Conservation (phyloP, 2,888 invertebrate genomes). For the Trachelus troglodyta region DNA sequence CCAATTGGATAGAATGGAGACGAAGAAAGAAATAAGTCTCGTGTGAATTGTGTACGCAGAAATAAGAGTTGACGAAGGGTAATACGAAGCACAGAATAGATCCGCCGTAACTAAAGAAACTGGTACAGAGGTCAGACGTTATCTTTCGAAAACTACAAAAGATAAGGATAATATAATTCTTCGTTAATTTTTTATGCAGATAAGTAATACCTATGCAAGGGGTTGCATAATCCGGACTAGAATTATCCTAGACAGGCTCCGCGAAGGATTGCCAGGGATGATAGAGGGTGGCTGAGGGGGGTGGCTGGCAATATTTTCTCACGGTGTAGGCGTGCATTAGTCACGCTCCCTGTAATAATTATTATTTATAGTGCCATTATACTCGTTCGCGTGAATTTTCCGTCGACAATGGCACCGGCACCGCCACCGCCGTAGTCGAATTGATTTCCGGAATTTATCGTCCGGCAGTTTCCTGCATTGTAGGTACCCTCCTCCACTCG, state of each 20-base stretch:
- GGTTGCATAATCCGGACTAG: neutral
- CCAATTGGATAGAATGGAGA: no score
- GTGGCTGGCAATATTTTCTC: neutral
- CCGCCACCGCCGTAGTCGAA: constrained; percentile 1
- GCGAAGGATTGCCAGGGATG: neutral
- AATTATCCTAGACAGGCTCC: neutral
- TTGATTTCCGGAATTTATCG: constrained; percentile 17
- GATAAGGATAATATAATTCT: no score
- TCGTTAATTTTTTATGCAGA: neutral
- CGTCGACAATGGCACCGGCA: neutral
- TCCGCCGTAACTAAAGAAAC: neutral
- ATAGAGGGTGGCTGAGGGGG: neutral
- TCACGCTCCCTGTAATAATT: constrained; percentile 20
- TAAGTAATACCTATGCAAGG: neutral
- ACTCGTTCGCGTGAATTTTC: constrained; percentile 10
- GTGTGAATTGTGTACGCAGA: neutral
- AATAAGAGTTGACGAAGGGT: neutral
- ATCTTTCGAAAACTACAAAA: no score
- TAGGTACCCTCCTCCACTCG: neutral
- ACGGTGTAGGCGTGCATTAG: constrained; percentile 15
- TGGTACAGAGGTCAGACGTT: no score
- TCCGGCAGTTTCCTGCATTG: neutral
- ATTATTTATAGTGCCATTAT: constrained; percentile 24
- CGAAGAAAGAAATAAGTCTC: no score
- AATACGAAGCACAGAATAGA: neutral